Base-by-base conservation (phyloP, 1,140 invertebrate species). In the Pseudomyrmex dendroicus region DNA sequence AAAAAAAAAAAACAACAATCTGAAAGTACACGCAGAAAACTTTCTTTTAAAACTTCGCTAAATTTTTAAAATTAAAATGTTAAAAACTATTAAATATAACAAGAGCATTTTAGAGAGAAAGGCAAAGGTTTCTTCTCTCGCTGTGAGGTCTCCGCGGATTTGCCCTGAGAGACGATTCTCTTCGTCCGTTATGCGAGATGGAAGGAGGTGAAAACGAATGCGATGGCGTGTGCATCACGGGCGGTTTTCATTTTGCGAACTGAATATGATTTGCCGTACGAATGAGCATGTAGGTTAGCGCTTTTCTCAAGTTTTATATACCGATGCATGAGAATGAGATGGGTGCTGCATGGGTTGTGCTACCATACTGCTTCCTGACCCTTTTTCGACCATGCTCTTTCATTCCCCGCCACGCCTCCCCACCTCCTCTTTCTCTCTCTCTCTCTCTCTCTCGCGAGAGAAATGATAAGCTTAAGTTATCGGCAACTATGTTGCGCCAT, bases 201-300 rank as follows among this genome's bases (percentile, higher is more conserved):
- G 7, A 25, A 46, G 44, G 35, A 57, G 20, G 46, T 35, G 57
- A 66, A 72, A 78, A 80, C 48, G 73, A 22, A 50, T 46, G 66
- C n/a, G 67, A 63, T 56, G n/a, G n/a, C 46, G 63, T 50, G 73
- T 83, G 68, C 85, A 84, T 86, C 84, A 63, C 86, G 68, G 83
- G 63, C 82, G 70, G 73, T 90, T 91, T 90, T 90, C 89, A 89
- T 91, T 91, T 91, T 90, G 76, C 86, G 82, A 88, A 89, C 85
- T 88, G 88, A 91, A 91, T 91, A 89, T 89, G 85, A 91, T 91
- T 90, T 91, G 73, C 88, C 86, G 64, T 87, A 80, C 82, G 88
- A 76, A 88, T 88, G 89, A 77, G 63, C 84, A 91, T 91, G 83
- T 91, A 87, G 90, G 89, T 91, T 91, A 91, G 67, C 82, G 84